Evolutionary conservation across 2,888 invertebrate genomes (phyloP).

Genomic region (Sisyra terminalis): DNA sequence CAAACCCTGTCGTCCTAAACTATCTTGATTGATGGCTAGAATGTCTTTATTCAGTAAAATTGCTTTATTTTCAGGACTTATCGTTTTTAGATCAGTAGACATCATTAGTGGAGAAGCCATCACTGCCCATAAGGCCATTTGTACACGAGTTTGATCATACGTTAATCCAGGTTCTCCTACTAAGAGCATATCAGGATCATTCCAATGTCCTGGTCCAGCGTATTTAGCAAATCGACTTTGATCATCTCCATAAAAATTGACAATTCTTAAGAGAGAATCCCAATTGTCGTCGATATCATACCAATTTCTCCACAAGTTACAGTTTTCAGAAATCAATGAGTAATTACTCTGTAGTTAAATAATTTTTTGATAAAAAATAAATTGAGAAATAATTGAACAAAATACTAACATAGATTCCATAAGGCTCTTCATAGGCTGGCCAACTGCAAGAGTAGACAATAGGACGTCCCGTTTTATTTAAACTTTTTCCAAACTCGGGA

Average conservation of each 20-base stretch:
- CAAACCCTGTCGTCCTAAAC: slow-evolving; percentile 41
- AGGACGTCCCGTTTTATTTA: slow-evolving; percentile 58
- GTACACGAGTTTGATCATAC: slow-evolving; percentile 41
- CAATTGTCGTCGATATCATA: slow-evolving; percentile 42
- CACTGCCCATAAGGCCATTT: slow-evolving; percentile 57
- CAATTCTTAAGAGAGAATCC: slow-evolving; percentile 30
- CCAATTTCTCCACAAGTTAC: slow-evolving; percentile 43
- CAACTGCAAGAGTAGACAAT: slow-evolving; percentile 74
- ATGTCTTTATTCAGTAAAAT: slow-evolving; percentile 41
- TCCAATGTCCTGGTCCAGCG: slow-evolving; percentile 46
- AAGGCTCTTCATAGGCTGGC: slow-evolving; percentile 59
- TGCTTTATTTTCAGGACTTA: slow-evolving; percentile 35
- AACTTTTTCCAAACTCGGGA: slow-evolving; percentile 45
- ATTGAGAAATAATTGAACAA: no score
- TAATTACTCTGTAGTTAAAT: slow-evolving; percentile 33
- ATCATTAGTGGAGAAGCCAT: slow-evolving; percentile 51
- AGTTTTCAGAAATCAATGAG: slow-evolving; percentile 29
- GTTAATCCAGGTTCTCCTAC: slow-evolving; percentile 42
- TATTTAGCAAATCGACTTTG: slow-evolving; percentile 32
- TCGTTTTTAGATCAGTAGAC: slow-evolving; percentile 41
- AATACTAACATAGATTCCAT: slow-evolving; percentile 30
- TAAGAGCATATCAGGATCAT: slow-evolving; percentile 45
- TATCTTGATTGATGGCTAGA: slow-evolving; percentile 48
- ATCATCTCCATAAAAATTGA: slow-evolving; percentile 38
- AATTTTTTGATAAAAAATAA: no score